A percentile compares a stretch with the other conserved stretches of the same genome.
Evolutionary conservation across 2,113 vertebrate genomes (phyloP).

Genomic region (Strigops habroptila): DNA sequence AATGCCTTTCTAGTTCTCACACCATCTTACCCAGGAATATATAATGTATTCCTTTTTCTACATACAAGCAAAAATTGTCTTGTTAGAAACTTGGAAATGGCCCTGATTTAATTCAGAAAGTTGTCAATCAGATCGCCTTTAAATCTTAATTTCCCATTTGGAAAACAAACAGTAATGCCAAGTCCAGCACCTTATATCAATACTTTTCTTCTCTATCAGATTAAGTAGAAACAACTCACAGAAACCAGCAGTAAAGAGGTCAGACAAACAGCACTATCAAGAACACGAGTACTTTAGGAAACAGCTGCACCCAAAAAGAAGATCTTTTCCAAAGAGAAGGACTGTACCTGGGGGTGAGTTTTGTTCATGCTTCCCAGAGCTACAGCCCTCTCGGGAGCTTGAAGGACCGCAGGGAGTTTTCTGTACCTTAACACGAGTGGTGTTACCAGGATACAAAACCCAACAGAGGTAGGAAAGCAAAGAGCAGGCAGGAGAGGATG

Average conservation of each 20-base stretch:
- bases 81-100: accelerated
- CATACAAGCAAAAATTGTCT: not conserved
- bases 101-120: not conserved
- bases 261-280: not conserved
- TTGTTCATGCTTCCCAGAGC: slow-evolving; percentile 50
- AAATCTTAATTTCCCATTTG: not conserved
- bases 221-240: not conserved
- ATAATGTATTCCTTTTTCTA: not conserved
- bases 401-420: not conserved
- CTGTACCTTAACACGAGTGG: accelerated
- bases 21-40: not conserved
- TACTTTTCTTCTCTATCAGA: not conserved
- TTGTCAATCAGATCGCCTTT: not conserved
- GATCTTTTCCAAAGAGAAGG: not conserved
- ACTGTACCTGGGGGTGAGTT: slow-evolving; percentile 65
- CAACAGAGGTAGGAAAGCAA: slow-evolving; percentile 19
- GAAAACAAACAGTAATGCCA: not conserved
- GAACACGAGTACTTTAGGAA: not conserved
- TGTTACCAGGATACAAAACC: slow-evolving; percentile 62
- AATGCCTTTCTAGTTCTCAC: not conserved
- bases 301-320: not conserved
- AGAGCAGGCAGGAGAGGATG: not conserved
- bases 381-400: not conserved
- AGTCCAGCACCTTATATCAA: accelerated
- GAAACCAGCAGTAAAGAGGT: not conserved